phyloP scores from a whole-genome alignment of 2,888 invertebrate species.

The Amiota communis region DNA sequence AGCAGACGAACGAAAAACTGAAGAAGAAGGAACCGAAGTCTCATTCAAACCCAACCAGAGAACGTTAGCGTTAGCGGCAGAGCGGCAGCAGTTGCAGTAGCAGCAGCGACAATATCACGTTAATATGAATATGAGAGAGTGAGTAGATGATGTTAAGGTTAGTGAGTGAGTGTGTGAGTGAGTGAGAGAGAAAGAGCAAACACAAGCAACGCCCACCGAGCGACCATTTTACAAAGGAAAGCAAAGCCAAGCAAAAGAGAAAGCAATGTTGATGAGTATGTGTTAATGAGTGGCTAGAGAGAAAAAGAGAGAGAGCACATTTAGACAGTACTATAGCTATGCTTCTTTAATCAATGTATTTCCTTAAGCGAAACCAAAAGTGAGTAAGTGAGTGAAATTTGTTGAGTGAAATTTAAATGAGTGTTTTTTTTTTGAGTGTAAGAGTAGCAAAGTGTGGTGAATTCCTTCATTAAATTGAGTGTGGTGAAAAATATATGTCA shows the following conservation, averaged over 20 bases:
- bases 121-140: constrained; percentile 5
- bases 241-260: constrained; percentile 12
- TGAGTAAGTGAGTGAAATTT: constrained; percentile 10
- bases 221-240: constrained; percentile 58
- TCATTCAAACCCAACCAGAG: not conserved
- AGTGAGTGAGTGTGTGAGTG: not conserved
- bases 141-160: not conserved
- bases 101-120: not conserved
- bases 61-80: not conserved
- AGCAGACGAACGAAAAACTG: too few species aligned
- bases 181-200: not conserved
- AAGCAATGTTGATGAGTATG: constrained; percentile 39
- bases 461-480: constrained; percentile 40
- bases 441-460: not conserved
- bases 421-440: constrained; percentile 26
- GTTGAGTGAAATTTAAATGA: not conserved
- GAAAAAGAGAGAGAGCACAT: constrained; percentile 1
- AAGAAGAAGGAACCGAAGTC: too few species aligned
- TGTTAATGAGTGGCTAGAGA: constrained; percentile 36
- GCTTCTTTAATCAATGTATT: constrained; percentile 42
- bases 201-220: constrained; percentile 58
- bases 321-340: constrained; percentile 34
- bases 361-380: too few species aligned
- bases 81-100: not conserved
- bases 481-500: constrained; percentile 46